phyloP scores from a whole-genome alignment of 2,888 invertebrate genomes.

The Julus scanicus region DNA sequence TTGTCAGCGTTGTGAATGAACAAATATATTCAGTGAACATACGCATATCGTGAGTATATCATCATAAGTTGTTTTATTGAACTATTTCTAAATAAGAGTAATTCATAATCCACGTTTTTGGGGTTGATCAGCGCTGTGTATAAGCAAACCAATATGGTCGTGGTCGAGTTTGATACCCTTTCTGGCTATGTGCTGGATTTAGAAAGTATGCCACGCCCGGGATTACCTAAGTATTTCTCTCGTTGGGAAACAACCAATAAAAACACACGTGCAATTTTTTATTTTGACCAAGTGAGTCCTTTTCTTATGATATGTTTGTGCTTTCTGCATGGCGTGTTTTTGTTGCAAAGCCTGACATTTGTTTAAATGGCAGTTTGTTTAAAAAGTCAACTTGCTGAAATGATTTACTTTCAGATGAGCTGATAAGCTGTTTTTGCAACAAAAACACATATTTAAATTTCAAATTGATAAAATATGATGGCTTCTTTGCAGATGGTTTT shows the following conservation, averaged over 20 bases:
- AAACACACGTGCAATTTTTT: background rate
- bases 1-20: too few relatives aligned
- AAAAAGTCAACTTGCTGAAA: too few relatives aligned
- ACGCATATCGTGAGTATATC: too few relatives aligned
- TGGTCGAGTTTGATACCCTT: background rate
- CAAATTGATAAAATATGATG: background rate
- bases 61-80: background rate
- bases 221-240: background rate
- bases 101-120: background rate
- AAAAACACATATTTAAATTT: too few relatives aligned
- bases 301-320: background rate
- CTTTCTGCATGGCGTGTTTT: too few relatives aligned
- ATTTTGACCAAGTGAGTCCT: background rate
- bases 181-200: background rate
- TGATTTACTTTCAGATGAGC: too few relatives aligned
- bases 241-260: background rate
- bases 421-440: too few relatives aligned
- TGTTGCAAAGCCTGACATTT: too few relatives aligned
- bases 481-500: background rate
- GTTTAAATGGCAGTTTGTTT: too few relatives aligned
- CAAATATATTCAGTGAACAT: too few relatives aligned
- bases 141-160: conserved; percentile 17
- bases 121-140: background rate
- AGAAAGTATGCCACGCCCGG: background rate
- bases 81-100: background rate